Base-by-base conservation (phyloP, 2,797 vertebrate genomes). In the Gambusia yucatana region DNA sequence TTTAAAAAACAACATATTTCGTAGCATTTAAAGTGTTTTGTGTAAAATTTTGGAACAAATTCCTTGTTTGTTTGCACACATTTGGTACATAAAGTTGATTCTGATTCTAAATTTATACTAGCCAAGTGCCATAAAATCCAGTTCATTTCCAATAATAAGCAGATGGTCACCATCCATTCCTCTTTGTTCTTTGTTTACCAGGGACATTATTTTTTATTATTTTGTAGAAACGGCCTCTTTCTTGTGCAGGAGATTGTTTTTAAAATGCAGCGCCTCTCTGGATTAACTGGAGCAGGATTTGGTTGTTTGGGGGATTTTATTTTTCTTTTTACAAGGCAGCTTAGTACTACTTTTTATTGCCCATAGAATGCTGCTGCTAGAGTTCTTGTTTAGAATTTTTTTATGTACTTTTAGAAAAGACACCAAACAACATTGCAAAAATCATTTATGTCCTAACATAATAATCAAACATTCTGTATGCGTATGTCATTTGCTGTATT, bases 281-380 rank as follows among this genome's bases (percentile, higher is more conserved):
- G 89, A 91, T 94, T 91, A 93, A 84, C 75, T 76, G 70, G 52
- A 81, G 77, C 70, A 59, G 81, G 81, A 88, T 88, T 88, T 89
- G 61, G 80, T 69, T 70, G 13, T 7, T 74, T 73, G 74, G 46
- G 57, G 79, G 50, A 77, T 91, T 87, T 80, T 77, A 43, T 69
- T 30, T 41, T 41, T 22, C 33, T 59, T 43, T 43, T 44, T 70
- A 57, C 2, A 1, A 76, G 57, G 48, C 88, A 81, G 76, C 72
- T 87, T 90, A 82, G 82, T 82, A 79, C 74, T 83, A 78, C 76
- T 91, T 83, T 83, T 84, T 80, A 76, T 76, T 86, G 82, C 77
- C 61, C 70, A 44, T 65, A 65, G 65, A 82, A 75, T 63, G 6
- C 50, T n/a, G 28, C 41, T 82, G 73, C 77, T 74, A 6, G 82